Evolutionary conservation across 2,113 vertebrate species (phyloP).

Genomic region (Azemiops feae): DNA sequence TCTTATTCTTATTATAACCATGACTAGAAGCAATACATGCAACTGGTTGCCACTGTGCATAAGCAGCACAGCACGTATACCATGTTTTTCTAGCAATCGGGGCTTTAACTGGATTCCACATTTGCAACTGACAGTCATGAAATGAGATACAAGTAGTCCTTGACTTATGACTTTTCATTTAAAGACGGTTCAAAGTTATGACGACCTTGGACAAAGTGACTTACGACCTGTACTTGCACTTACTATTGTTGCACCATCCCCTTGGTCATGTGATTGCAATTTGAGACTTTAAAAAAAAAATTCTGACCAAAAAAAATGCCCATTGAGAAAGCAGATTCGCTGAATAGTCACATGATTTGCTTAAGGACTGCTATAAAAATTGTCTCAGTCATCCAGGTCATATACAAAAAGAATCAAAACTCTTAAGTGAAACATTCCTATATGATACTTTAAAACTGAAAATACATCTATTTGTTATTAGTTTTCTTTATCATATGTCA

Average conservation of each 20-base stretch:
- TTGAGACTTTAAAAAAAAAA: not conserved
- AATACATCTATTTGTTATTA: not conserved
- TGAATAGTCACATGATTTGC: not conserved
- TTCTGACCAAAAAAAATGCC: not conserved
- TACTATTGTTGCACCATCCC: not conserved
- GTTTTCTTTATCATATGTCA: not conserved
- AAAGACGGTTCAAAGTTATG: not conserved
- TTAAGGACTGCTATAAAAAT: not conserved
- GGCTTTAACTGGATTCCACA: conserved; percentile 37
- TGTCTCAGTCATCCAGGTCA: too few species aligned
- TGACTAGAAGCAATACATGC: conserved; percentile 23
- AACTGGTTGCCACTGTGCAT: not conserved
- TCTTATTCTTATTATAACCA: conserved; percentile 12
- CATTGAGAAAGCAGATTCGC: not conserved
- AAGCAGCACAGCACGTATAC: not conserved
- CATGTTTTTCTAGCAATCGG: conserved; percentile 13
- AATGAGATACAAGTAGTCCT: conserved; percentile 30
- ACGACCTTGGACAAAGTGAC: not conserved
- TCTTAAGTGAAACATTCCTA: not conserved
- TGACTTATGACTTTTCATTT: conserved; percentile 8
- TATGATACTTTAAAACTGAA: not conserved
- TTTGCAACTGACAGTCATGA: conserved; percentile 30
- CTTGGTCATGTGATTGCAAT: not conserved
- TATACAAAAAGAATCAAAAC: not conserved
- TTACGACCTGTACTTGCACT: not conserved